These are phyloP conservation scores for Enteromius afrohamiltoni DNA, from an alignment of 2,797 vertebrate species.

Conservation along the genomic window DNA sequence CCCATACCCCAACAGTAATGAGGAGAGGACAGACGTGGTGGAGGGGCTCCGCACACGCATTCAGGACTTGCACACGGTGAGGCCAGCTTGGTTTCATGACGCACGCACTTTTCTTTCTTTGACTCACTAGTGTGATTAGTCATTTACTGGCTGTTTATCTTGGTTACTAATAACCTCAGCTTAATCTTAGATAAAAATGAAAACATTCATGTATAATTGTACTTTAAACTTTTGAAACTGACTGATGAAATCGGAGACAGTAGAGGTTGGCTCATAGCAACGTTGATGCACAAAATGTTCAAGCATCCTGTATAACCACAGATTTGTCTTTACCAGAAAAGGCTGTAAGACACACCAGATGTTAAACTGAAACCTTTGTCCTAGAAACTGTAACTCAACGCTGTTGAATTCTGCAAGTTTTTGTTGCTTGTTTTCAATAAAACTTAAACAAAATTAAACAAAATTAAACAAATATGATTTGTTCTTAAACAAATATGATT, in stretches of 20 bases:
- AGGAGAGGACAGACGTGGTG: conserved; percentile 87
- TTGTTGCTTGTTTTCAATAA: neutral
- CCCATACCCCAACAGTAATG: conserved; percentile 88
- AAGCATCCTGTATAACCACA: neutral
- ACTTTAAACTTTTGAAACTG: neutral
- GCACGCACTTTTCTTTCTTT: neutral
- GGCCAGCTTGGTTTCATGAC: conserved; percentile 57
- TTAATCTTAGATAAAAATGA: neutral
- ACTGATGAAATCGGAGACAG: neutral
- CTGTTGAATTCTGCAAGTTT: neutral
- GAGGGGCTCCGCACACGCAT: conserved; percentile 90
- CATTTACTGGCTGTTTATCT: neutral
- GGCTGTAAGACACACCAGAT: neutral
- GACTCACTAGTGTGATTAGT: neutral
- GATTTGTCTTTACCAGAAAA: neutral
- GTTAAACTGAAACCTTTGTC: neutral
- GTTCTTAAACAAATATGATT: neutral
- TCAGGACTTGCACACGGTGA: conserved; percentile 91
- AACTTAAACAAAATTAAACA: too few species aligned
- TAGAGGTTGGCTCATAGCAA: neutral
- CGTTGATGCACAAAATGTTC: neutral
- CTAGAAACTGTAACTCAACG: neutral
- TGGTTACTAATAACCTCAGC: neutral
- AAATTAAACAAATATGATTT: neutral
- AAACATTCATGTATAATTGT: neutral